These are phyloP conservation scores for Ictalurus punctatus DNA, from an alignment of 2,113 vertebrate species.

Conservation along the genomic window DNA sequence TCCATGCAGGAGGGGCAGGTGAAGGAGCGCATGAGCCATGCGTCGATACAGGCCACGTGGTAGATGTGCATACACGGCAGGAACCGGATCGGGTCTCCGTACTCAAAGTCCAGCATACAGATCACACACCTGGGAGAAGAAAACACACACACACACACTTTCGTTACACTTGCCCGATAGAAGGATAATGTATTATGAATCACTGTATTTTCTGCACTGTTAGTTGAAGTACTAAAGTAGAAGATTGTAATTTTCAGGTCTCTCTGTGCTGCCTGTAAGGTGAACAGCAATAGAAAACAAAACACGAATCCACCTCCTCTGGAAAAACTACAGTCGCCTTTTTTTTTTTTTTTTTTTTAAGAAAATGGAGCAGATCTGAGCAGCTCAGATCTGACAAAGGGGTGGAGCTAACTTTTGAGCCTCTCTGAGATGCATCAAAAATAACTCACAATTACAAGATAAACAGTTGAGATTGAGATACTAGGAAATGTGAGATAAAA, in stretches of 20 bases:
- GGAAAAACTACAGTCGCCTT: background rate
- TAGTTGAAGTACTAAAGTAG: background rate
- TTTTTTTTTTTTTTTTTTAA: background rate
- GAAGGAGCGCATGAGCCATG: conserved; percentile 92
- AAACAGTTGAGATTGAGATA: background rate
- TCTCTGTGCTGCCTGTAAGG: background rate
- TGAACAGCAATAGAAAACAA: background rate
- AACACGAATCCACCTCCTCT: background rate
- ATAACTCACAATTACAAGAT: no score
- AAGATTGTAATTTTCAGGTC: background rate
- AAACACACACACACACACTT: background rate
- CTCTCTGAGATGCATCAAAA: no score
- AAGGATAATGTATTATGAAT: background rate
- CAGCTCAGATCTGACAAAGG: no score
- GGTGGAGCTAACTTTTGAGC: background rate
- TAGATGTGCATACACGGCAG: conserved; percentile 93
- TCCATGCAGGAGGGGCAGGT: conserved; percentile 93
- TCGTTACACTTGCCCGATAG: background rate
- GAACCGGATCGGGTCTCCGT: conserved; percentile 88
- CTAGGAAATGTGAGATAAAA: background rate
- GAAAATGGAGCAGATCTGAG: no score
- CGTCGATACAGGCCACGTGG: conserved; percentile 90
- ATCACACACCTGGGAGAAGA: conserved; percentile 80
- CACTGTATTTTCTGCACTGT: background rate
- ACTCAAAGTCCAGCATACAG: conserved; percentile 95